phyloP scores from a whole-genome alignment of 2,888 invertebrate species.

The Escarpia spicata region DNA sequence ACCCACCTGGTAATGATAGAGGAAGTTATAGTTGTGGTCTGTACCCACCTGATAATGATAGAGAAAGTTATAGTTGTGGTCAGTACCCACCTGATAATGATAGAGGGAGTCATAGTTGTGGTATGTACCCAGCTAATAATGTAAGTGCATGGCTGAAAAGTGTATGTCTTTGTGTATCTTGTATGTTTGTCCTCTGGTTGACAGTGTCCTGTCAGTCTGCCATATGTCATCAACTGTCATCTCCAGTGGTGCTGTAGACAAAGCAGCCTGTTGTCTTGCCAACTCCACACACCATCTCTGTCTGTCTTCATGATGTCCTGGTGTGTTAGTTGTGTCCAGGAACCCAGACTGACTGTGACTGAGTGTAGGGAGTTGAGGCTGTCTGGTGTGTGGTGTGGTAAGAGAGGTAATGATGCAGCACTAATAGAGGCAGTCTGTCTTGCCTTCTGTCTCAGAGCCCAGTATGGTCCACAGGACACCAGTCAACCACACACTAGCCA shows the following conservation, averaged over 20 bases:
- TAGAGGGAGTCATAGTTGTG: no score
- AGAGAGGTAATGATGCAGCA: not conserved
- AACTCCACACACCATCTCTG: not conserved
- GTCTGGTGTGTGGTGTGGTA: not conserved
- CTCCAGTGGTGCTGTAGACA: not conserved
- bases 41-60: no score
- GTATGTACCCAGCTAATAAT: no score
- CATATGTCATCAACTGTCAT: not conserved
- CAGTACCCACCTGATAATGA: no score
- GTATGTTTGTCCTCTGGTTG: not conserved
- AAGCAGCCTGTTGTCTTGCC: not conserved
- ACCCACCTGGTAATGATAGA: no score
- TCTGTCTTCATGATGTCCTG: not conserved
- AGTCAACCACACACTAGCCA: not conserved
- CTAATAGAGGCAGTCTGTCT: not conserved
- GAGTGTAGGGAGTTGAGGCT: not conserved
- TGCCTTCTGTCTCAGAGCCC: not conserved
- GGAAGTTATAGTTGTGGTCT: no score
- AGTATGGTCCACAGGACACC: not conserved
- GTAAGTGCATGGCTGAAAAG: no score
- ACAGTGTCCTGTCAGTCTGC: not conserved
- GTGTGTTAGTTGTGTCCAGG: not conserved
- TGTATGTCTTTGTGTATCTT: no score
- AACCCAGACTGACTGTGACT: not conserved
- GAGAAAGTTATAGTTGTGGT: no score